These are phyloP conservation scores for Microcebus tavaratra DNA, from an alignment of 2,113 vertebrate species.

Conservation along the genomic window DNA sequence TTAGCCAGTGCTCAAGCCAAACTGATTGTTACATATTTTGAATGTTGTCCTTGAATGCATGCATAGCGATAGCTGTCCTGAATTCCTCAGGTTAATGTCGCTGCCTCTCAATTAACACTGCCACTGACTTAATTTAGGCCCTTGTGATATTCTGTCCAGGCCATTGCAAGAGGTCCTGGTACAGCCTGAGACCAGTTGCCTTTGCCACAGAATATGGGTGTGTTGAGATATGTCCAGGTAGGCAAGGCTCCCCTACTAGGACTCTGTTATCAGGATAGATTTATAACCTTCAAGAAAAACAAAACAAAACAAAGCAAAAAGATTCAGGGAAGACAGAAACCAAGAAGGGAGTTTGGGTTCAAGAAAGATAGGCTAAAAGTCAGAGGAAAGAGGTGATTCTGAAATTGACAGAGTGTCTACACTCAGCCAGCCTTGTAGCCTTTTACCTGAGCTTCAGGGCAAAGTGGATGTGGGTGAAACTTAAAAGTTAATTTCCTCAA, in stretches of 20 bases:
- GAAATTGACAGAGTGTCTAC: not conserved
- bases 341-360: not conserved
- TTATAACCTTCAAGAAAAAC: not conserved
- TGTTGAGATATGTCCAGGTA: not conserved
- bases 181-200: not conserved
- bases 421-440: not conserved
- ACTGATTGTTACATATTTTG: not conserved
- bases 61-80: not conserved
- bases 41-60: constrained; percentile 5
- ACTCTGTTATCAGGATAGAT: not conserved
- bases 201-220: not conserved
- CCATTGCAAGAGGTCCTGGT: not conserved
- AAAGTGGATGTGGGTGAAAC: not conserved
- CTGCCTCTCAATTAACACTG: not conserved
- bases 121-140: not conserved
- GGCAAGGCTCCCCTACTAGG: not conserved
- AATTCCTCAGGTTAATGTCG: not conserved
- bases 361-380: not conserved
- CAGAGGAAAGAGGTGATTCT: not conserved
- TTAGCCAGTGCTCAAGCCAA: not conserved
- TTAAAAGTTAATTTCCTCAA: not conserved
- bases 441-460: not conserved
- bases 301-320: not conserved
- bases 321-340: not conserved
- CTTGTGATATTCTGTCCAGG: not conserved